These are phyloP conservation scores for Oncorhynchus keta DNA, from an alignment of 2,113 vertebrate species.

Conservation along the genomic window DNA sequence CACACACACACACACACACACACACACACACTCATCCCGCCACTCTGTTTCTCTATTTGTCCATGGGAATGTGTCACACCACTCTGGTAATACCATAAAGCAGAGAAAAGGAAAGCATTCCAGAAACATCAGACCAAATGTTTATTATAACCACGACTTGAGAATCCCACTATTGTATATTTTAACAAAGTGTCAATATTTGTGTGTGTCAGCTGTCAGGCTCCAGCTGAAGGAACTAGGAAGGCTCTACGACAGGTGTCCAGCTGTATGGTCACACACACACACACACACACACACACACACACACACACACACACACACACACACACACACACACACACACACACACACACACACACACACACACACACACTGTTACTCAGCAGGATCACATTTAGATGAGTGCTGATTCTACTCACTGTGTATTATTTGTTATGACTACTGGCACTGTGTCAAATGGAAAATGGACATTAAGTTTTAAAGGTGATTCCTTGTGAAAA, in stretches of 20 bases:
- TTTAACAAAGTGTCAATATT: constrained; percentile 8
- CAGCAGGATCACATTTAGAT: not conserved
- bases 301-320: too few species aligned
- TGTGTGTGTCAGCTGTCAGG: not conserved
- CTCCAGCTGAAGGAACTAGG: not conserved
- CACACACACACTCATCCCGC: too few species aligned
- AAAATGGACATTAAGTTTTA: not conserved
- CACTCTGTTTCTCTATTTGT: too few species aligned
- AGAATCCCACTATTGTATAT: constrained; percentile 6
- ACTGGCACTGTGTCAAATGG: not conserved
- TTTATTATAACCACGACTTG: not conserved
- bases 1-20: too few species aligned
- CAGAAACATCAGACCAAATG: not conserved
- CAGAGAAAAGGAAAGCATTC: not conserved
- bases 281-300: too few species aligned
- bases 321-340: too few species aligned
- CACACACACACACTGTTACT: not conserved
- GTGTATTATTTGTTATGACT: not conserved
- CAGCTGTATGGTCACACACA: not conserved
- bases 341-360: too few species aligned
- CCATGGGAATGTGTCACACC: not conserved
- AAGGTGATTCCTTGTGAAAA: not conserved
- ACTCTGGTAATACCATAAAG: not conserved
- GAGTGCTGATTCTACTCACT: not conserved
- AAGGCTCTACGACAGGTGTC: not conserved